Conservation (phyloP, 2,888 invertebrate species). For the Patella depressa region DNA sequence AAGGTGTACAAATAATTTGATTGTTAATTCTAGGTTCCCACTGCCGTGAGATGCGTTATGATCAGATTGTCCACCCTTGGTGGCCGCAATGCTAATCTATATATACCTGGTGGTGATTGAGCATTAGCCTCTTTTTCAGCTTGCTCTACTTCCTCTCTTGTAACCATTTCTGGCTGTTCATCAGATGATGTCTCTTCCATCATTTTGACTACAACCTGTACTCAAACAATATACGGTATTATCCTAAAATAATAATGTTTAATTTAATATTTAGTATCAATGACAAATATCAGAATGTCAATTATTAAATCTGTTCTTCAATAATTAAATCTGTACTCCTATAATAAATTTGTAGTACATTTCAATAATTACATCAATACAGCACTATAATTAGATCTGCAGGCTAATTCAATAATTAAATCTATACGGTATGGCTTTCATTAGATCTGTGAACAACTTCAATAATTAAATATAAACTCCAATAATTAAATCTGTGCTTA, state of each 20-base stretch:
- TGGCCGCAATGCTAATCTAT: no score
- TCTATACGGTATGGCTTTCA: no score
- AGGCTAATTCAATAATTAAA: no score
- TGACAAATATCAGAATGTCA: background rate
- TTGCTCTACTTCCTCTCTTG: slow-evolving; percentile 56
- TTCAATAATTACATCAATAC: slow-evolving; percentile 1
- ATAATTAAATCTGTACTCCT: no score
- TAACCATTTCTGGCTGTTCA: slow-evolving; percentile 61
- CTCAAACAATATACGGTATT: background rate
- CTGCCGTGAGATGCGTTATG: no score
- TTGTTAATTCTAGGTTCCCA: no score
- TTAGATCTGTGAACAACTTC: no score
- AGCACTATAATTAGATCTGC: background rate
- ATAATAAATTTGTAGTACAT: background rate
- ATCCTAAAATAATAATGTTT: background rate
- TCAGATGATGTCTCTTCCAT: slow-evolving; percentile 62
- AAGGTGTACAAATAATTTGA: no score
- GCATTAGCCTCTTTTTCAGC: slow-evolving; percentile 47
- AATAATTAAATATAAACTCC: no score
- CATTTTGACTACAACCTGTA: slow-evolving; percentile 43
- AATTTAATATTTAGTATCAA: background rate
- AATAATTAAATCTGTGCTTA: no score
- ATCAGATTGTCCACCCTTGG: no score
- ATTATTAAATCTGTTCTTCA: background rate
- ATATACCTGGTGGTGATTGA: no score